A percentile compares a stretch with the other conserved stretches of the same genome.
These are phyloP conservation scores for Diarsia dahlii DNA, from an alignment of 2,888 invertebrate species.

Conservation along the genomic window DNA sequence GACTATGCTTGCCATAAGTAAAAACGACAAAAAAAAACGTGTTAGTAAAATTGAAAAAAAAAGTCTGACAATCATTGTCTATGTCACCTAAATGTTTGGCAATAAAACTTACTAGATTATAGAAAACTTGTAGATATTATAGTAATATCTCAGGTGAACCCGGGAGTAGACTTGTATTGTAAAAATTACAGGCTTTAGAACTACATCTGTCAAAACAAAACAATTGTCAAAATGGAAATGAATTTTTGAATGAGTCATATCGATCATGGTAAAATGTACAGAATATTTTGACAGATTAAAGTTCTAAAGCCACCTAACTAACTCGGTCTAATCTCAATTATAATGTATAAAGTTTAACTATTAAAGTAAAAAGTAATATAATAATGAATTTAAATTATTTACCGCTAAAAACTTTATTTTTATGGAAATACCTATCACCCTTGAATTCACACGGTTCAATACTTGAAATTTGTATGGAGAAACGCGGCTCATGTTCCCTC, in stretches of 20 bases:
- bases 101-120: conserved; percentile 56
- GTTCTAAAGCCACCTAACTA: conserved; percentile 16
- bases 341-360: conserved; percentile 43
- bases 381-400: conserved; percentile 55
- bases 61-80: not conserved
- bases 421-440: not conserved
- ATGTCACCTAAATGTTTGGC: conserved; percentile 28
- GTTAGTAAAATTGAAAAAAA: not conserved
- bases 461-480: too few relatives aligned
- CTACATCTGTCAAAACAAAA: conserved; percentile 33
- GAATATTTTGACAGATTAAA: conserved; percentile 21
- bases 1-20: not conserved
- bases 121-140: conserved; percentile 57
- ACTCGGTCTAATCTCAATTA: conserved; percentile 31
- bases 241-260: conserved; percentile 1
- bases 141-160: conserved; percentile 44
- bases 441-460: too few relatives aligned
- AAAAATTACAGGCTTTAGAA: conserved; percentile 24
- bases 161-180: conserved; percentile 34
- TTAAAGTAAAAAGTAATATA: conserved; percentile 39
- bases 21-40: not conserved
- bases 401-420: conserved; percentile 46
- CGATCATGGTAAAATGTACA: conserved; percentile 2
- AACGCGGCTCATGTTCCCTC: too few relatives aligned
- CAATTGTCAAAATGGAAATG: not conserved